Evolutionary conservation across 2,888 invertebrate species (phyloP).

Genomic region (Phorcus lineatus): DNA sequence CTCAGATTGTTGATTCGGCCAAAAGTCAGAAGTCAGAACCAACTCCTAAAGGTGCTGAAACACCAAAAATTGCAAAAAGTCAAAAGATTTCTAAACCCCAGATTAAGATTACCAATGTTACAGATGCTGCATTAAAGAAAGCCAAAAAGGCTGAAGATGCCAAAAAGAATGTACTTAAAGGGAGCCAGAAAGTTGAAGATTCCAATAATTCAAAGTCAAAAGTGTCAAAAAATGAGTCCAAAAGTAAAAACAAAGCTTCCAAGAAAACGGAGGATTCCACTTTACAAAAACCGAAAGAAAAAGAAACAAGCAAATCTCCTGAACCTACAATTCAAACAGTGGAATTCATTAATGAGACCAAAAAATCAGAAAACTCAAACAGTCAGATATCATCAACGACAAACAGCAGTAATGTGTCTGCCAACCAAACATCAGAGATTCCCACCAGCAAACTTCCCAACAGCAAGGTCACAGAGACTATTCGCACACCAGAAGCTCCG

Average conservation of each 20-base stretch:
- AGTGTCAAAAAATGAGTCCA: background rate
- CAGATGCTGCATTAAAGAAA: constrained; percentile 14
- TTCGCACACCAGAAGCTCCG: constrained; percentile 1
- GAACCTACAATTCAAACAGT: background rate
- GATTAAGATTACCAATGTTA: constrained; percentile 9
- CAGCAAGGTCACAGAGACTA: background rate
- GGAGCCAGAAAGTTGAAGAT: constrained; percentile 18
- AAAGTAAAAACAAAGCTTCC: background rate
- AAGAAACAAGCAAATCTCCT: background rate
- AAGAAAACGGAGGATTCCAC: constrained; percentile 1
- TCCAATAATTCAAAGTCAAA: constrained; percentile 7
- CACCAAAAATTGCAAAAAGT: constrained; percentile 9
- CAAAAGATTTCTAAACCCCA: constrained; percentile 9
- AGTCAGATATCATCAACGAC: background rate
- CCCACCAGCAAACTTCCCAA: constrained; percentile 4
- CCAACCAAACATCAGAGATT: background rate
- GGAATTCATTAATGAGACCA: background rate
- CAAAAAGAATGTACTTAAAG: constrained; percentile 4
- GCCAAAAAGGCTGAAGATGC: constrained; percentile 13
- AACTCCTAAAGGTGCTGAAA: background rate
- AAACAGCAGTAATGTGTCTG: background rate
- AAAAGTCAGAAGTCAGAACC: background rate
- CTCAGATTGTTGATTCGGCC: background rate
- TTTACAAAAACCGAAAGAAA: background rate
- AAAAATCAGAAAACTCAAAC: background rate